Percentiles rank a stretch among this genome's conserved stretches.
These are phyloP conservation scores for Acronicta leporina DNA, from an alignment of 2,888 invertebrate species.

Conservation along the genomic window DNA sequence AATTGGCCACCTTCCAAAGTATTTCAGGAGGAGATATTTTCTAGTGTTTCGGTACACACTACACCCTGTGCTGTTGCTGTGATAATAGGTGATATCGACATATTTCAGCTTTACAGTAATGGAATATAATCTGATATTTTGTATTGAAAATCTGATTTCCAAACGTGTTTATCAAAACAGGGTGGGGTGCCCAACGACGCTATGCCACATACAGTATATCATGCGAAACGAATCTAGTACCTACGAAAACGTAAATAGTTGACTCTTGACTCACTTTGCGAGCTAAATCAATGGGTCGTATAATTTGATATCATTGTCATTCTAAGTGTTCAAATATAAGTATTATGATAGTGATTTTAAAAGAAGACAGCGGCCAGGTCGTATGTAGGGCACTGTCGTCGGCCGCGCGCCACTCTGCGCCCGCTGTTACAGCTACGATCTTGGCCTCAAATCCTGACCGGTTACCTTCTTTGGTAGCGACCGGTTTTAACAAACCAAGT, in stretches of 20 bases:
- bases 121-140: neutral
- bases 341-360: conserved; percentile 14
- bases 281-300: conserved; percentile 46
- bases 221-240: conserved; percentile 21
- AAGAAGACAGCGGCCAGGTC: conserved; percentile 63
- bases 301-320: conserved; percentile 50
- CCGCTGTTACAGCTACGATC: conserved; percentile 65
- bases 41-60: conserved; percentile 31
- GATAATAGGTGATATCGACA: neutral
- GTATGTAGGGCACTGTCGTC: conserved; percentile 74
- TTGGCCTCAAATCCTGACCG: conserved; percentile 83
- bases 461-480: conserved; percentile 84
- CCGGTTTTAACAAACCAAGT: conserved; percentile 80
- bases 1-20: conserved; percentile 64
- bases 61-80: neutral
- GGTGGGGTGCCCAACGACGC: neutral
- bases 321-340: conserved; percentile 22
- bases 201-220: conserved; percentile 2
- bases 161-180: neutral
- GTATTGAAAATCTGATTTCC: neutral
- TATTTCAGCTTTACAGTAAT: neutral
- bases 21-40: conserved; percentile 55
- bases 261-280: conserved; percentile 29
- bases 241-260: conserved; percentile 23
- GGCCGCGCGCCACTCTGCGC: conserved; percentile 56